Evolutionary conservation across 23 tunicate genomes (phyloP), one percentile per base, ranked within the genome.

Genomic region (Halocynthia roretzi): DNA sequence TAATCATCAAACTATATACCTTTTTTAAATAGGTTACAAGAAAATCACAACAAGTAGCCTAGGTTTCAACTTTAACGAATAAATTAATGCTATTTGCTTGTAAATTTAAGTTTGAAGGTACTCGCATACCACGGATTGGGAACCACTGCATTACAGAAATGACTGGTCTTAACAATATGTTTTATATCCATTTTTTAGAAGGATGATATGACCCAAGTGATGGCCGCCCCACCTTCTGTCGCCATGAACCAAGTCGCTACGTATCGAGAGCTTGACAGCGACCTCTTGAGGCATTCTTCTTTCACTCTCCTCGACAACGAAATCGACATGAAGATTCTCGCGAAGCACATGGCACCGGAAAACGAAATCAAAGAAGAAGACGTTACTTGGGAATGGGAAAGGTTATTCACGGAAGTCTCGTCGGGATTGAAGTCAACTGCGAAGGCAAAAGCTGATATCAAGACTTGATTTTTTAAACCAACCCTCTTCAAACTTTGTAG

Each of bases 241-340:
- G 54, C 62, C 21, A 71, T 78, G 40, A 73, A 79, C 10, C 78
- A 78, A 50, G 89, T 92, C 78, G 92, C 98, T 53, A 81, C 93
- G 4, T 87, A 74, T 65, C 82, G 98, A 9, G 98, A 92, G 57
- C 81, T 92, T 7, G 92, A 92, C 74, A 56, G 52, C 31, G 98
- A 92, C 53, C 61, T 92, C 54, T 83, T 83, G 85, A 85, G 84
- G 18, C 82, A 76, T 50, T 80, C 98, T 6, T 80, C 98, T 11
- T 92, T 92, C 75, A 91, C 87, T 6, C 90, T 83, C 0, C 84
- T 92, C 40, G 98, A 92, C 79, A 90, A 85, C 18, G 81, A 72
- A 11, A 86, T 83, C 48, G 98, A 92, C 61, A 40, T 92, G 9
- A 92, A 92, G 71, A 70, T 80, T 20, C 72, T 92, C 23, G 83